Percentiles rank a stretch among this genome's conserved stretches.
Conservation (phyloP, 2,113 vertebrate species). For the Procavia capensis region DNA sequence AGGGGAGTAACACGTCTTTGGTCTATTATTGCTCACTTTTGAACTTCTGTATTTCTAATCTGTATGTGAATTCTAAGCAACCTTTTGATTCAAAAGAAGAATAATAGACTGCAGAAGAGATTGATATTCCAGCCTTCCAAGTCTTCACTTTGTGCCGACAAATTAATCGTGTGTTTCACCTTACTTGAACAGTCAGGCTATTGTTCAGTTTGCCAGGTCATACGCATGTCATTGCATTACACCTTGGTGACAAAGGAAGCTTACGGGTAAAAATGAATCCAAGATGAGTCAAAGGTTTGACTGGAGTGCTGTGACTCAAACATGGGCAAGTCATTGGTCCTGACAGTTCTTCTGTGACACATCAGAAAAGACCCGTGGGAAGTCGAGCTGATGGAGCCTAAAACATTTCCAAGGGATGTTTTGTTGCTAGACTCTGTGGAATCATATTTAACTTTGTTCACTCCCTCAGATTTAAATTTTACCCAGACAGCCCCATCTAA, state of each 20-base stretch:
- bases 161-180: slow-evolving; percentile 77
- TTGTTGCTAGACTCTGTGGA: slow-evolving; percentile 24
- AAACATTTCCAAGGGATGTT: slow-evolving; percentile 3
- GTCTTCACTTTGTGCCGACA: slow-evolving; percentile 79
- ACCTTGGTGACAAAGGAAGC: slow-evolving; percentile 71
- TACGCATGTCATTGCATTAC: slow-evolving; percentile 58
- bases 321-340: slow-evolving; percentile 36
- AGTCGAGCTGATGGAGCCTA: background rate
- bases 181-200: slow-evolving; percentile 71
- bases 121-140: slow-evolving; percentile 72
- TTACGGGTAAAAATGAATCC: slow-evolving; percentile 45
- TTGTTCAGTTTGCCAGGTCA: slow-evolving; percentile 71
- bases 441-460: slow-evolving; percentile 61
- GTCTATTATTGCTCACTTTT: slow-evolving; percentile 7
- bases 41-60: slow-evolving; percentile 48
- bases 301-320: slow-evolving; percentile 56
- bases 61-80: slow-evolving; percentile 56
- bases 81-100: slow-evolving; percentile 65
- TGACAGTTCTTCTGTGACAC: slow-evolving; percentile 51
- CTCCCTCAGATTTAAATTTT: slow-evolving; percentile 68
- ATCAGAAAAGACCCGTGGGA: slow-evolving; percentile 55
- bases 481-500: slow-evolving; percentile 54
- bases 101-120: slow-evolving; percentile 64
- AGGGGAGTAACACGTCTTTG: background rate
- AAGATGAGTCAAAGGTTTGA: slow-evolving; percentile 64